These are phyloP conservation scores for Oxytorus armatus DNA, from an alignment of 2,888 invertebrate genomes.

Conservation along the genomic window DNA sequence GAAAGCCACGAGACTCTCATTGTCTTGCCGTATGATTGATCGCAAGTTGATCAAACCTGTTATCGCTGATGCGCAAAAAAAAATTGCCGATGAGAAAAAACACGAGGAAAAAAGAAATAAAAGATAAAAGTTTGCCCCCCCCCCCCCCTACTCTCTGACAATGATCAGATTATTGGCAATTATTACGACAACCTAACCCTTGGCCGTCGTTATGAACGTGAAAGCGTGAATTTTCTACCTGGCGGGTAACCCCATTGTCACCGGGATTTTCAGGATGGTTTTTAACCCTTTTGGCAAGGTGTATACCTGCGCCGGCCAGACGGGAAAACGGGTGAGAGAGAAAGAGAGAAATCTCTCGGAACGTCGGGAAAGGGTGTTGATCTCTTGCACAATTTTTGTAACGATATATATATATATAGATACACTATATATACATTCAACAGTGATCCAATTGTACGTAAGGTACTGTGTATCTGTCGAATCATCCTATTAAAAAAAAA, in stretches of 20 bases:
- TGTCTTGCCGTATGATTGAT: too few relatives aligned
- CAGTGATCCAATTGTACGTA: conserved; percentile 6
- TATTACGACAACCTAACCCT: conserved; percentile 77
- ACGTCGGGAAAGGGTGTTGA: neutral
- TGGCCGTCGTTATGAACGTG: conserved; percentile 65
- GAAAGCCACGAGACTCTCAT: too few relatives aligned
- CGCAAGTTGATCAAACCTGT: neutral
- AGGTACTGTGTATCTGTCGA: neutral
- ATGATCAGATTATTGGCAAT: conserved; percentile 77
- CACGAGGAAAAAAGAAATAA: conserved; percentile 12
- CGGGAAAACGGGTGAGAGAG: conserved; percentile 39
- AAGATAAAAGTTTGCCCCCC: conserved; percentile 32
- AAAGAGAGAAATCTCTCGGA: conserved; percentile 12
- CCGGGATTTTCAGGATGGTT: conserved; percentile 54
- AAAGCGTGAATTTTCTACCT: conserved; percentile 75
- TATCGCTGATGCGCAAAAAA: neutral
- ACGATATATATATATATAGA: neutral
- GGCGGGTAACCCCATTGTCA: conserved; percentile 69
- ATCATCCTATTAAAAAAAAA: neutral
- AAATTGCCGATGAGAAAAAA: neutral
- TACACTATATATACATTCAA: neutral
- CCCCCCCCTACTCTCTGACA: conserved; percentile 62
- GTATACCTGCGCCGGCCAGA: conserved; percentile 54
- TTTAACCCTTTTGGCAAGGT: conserved; percentile 74
- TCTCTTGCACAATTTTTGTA: neutral